Conservation (phyloP, 2,113 vertebrate genomes). For the Oenanthe oenanthe region DNA sequence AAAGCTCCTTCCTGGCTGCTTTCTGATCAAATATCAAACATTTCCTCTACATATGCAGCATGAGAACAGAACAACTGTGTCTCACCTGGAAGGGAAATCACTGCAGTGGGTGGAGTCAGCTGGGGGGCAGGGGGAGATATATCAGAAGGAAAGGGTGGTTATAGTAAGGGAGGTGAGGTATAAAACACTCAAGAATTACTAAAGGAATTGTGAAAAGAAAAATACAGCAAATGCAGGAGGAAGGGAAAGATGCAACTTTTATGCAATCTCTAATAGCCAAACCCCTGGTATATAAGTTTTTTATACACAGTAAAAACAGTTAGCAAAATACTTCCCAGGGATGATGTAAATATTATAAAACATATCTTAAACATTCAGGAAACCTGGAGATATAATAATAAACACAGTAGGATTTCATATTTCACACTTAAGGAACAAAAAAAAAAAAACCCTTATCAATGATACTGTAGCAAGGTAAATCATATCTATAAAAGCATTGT, state of each 20-base stretch:
- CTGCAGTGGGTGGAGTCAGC: not conserved
- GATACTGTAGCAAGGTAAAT: not conserved
- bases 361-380: not conserved
- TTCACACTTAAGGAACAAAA: not conserved
- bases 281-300: not conserved
- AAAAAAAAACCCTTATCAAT: rapidly evolving
- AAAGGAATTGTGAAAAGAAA: not conserved
- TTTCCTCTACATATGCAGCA: not conserved
- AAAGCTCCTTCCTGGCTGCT: not conserved
- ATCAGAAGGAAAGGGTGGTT: not conserved
- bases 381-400: not conserved
- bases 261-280: not conserved
- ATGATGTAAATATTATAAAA: not conserved
- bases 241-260: not conserved
- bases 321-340: not conserved
- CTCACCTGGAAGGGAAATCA: not conserved
- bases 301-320: not conserved
- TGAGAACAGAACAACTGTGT: not conserved
- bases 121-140: rapidly evolving
- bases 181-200: not conserved
- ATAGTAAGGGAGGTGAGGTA: not conserved
- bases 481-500: not conserved
- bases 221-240: not conserved
- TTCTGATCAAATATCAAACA: not conserved
- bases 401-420: not conserved